Percentiles rank a stretch among this genome's conserved stretches.
Conservation (phyloP, 2,113 vertebrate species). For the Neoarius graeffei region DNA sequence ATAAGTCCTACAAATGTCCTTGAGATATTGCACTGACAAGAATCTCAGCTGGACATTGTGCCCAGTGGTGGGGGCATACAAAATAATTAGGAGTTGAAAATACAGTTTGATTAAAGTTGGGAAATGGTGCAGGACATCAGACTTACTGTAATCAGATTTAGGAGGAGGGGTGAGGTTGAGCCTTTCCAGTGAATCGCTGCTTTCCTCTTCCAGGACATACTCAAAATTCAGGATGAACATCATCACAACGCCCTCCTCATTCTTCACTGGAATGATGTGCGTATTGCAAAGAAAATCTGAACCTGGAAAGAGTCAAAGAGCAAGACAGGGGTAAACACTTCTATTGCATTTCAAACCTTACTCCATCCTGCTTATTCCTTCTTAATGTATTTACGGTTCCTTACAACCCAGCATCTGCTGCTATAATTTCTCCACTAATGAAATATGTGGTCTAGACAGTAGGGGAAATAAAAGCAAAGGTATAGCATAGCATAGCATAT, state of each 20-base stretch:
- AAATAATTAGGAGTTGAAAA: not conserved
- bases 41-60: not conserved
- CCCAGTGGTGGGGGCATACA: too few species aligned
- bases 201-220: constrained; percentile 84
- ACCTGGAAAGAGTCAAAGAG: constrained; percentile 69
- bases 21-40: not conserved
- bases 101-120: not conserved
- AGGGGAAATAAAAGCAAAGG: not conserved
- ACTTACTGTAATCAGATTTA: constrained; percentile 92
- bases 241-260: constrained; percentile 95
- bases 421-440: constrained; percentile 30
- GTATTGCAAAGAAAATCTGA: constrained; percentile 93
- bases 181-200: constrained; percentile 81
- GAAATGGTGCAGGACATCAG: not conserved
- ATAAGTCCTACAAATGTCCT: not conserved
- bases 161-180: constrained; percentile 85
- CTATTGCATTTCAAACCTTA: constrained; percentile 5
- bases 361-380: not conserved
- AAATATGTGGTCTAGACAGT: constrained; percentile 3
- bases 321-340: constrained; percentile 4
- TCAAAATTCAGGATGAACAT: constrained; percentile 99
- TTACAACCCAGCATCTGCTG: constrained; percentile 21
- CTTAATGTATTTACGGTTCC: constrained; percentile 6
- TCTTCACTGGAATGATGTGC: constrained; percentile 97
- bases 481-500: not conserved